Evolutionary conservation across 2,113 vertebrate species (phyloP), one percentile per base, ranked within the genome.

Genomic region (Trogon melanurus): DNA sequence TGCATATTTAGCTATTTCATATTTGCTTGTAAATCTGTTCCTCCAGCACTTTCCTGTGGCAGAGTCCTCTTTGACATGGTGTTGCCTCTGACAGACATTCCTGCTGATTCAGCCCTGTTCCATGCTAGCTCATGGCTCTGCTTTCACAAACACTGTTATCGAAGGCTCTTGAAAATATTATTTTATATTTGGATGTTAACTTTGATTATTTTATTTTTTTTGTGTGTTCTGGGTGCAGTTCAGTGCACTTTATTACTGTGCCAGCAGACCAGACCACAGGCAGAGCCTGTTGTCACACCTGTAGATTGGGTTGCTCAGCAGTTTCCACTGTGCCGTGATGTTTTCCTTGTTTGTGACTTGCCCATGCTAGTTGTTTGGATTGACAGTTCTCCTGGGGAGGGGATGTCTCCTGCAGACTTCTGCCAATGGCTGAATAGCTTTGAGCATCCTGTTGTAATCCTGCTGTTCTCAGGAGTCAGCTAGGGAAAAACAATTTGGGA

Each of bases 111-210:
- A 81, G 21, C 61, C 30, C 23, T 76, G 3, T 71, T 95, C 29
- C 16, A 6, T 16, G 18, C 14, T 32, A 71, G 32, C 4, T 73
- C 36, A 36, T 2, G 7, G 32, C 15, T 61, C 13, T 0, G 0
- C 20, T 85, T 26, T 54, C 20, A 56, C 38, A 64, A 32, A 60
- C 15, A 6, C 14, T 57, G 5, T n/a, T 83, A 54, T 11, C 4
- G 4, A 84, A 61, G 8, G 16, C 25, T 22, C 18, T 73, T 80
- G 50, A 69, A 92, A 88, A 79, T 41, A 51, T 1, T 47, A 16
- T 2, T 69, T 60, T 74, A n/a, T 5, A 6, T 76, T 82, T 79
- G 16, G 34, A 29, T 10, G 12, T 3, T 27, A 38, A 9, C 36
- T 72, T 51, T 48, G 26, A 4, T n/a, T 64, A 25, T 25, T 13